Evolutionary conservation across 1,140 invertebrate genomes (phyloP), one percentile per base, ranked within the genome.

Genomic region (Zaprionus ornatus): DNA sequence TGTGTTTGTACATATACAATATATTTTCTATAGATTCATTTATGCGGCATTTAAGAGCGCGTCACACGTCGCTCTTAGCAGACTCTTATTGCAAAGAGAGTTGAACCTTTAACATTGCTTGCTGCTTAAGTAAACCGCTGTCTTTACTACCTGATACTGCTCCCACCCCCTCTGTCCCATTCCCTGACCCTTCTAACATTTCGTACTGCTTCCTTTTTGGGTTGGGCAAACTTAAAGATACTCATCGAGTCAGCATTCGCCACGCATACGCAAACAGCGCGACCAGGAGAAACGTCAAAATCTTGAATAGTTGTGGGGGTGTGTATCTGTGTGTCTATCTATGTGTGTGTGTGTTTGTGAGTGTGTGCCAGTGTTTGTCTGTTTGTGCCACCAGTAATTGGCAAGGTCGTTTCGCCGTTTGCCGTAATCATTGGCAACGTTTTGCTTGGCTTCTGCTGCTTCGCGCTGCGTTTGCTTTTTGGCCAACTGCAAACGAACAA

Each of bases 381-480:
- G 54, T 15, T 62, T 48, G 50, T 67, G 62, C 45, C 77, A 85
- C 42, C 74, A 77, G 80, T 91, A 82, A 91, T 84, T 84, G 84
- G 84, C 84, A 88, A 88, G 84, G 84, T 88, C 85, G 84, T 87
- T 87, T 42, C 84, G 65, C 40, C 84, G 81, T 84, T 88, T 90
- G 80, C 73, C 84, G 84, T 90, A 88, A 88, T 88, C 85, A 90
- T 81, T 84, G 79, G 75, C 70, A 79, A 74, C 66, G 81, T 75
- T 84, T 81, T 82, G 72, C 76, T 68, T 74, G 74, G 66, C 75
- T 85, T 79, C 77, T 79, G 64, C 62, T 45, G 50, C 48, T 48
- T 35, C 12, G 59, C 67, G 61, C 60, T 71, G 59, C 82, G 73
- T 82, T 87, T 88, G 73, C 77, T 78, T 81, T 74, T 80, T 72